A percentile compares a stretch with the other conserved stretches of the same genome.
phyloP scores from a whole-genome alignment of 1,140 invertebrate genomes.

The Trachymyrmex cornetzi region DNA sequence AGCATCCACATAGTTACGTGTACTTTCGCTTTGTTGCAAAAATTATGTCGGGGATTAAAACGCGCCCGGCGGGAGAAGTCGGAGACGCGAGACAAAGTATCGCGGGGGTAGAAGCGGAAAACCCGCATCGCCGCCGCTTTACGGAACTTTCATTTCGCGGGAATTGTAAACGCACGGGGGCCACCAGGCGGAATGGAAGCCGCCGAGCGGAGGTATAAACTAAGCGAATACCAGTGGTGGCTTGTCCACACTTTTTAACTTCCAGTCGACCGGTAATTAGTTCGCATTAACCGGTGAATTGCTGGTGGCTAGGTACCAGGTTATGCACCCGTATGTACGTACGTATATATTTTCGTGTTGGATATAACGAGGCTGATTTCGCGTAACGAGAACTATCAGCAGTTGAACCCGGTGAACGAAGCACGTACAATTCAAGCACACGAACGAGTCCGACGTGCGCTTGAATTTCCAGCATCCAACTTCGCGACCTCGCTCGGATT shows the following conservation, averaged over 20 bases:
- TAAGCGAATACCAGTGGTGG: conserved; percentile 68
- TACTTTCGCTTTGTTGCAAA: conserved; percentile 67
- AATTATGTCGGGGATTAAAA: conserved; percentile 70
- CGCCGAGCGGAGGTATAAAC: conserved; percentile 6
- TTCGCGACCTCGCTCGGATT: conserved; percentile 53
- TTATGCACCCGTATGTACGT: background rate
- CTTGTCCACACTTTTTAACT: conserved; percentile 84
- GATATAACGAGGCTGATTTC: conserved; percentile 48
- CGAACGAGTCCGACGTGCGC: conserved; percentile 48
- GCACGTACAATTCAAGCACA: conserved; percentile 18
- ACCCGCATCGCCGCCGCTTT: conserved; percentile 55
- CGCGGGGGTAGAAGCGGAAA: conserved; percentile 7
- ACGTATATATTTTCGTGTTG: background rate
- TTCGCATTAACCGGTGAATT: conserved; percentile 80
- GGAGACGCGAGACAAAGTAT: conserved; percentile 51
- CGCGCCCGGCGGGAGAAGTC: conserved; percentile 6
- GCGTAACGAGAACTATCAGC: conserved; percentile 48
- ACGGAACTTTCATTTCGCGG: conserved; percentile 72
- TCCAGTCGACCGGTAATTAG: conserved; percentile 83
- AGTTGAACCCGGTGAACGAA: conserved; percentile 20
- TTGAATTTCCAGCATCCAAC: conserved; percentile 54
- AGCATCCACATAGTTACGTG: conserved; percentile 38
- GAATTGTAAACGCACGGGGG: conserved; percentile 57
- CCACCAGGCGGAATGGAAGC: conserved; percentile 34
- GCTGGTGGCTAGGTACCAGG: conserved; percentile 44